Evolutionary conservation across 2,888 invertebrate genomes (phyloP).

Genomic region (Lymantria monacha): DNA sequence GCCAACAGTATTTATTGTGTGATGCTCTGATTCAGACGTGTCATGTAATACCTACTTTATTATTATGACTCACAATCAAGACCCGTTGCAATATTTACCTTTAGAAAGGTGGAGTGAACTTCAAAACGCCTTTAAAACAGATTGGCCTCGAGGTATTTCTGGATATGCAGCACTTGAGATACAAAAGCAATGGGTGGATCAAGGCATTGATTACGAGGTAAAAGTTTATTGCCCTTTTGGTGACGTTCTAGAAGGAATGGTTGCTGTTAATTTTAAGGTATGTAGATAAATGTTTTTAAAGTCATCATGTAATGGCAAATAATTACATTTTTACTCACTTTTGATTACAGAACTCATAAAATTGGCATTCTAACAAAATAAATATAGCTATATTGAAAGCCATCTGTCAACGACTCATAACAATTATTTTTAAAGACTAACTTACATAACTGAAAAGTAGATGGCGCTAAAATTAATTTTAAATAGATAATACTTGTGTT

Average conservation of each 20-base stretch:
- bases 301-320: too few species aligned
- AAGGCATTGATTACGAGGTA: conserved; percentile 41
- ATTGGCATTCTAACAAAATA: too few species aligned
- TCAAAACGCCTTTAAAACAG: conserved; percentile 26
- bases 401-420: background rate
- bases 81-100: conserved; percentile 31
- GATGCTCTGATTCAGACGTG: background rate
- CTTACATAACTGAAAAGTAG: background rate
- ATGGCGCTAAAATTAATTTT: background rate
- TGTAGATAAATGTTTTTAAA: background rate
- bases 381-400: background rate
- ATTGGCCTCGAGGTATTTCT: conserved; percentile 53
- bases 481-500: background rate
- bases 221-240: conserved; percentile 60
- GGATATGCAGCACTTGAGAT: conserved; percentile 54
- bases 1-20: background rate
- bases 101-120: conserved; percentile 34
- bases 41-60: background rate
- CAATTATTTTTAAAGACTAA: too few species aligned
- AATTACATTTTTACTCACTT: too few species aligned
- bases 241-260: conserved; percentile 49
- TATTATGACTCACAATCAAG: conserved; percentile 5
- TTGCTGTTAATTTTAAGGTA: conserved; percentile 27
- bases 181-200: conserved; percentile 46
- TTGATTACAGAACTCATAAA: background rate